A percentile compares a stretch with the other conserved stretches of the same genome.
phyloP scores from a whole-genome alignment of 2,113 vertebrate genomes.

The Alouatta palliata region DNA sequence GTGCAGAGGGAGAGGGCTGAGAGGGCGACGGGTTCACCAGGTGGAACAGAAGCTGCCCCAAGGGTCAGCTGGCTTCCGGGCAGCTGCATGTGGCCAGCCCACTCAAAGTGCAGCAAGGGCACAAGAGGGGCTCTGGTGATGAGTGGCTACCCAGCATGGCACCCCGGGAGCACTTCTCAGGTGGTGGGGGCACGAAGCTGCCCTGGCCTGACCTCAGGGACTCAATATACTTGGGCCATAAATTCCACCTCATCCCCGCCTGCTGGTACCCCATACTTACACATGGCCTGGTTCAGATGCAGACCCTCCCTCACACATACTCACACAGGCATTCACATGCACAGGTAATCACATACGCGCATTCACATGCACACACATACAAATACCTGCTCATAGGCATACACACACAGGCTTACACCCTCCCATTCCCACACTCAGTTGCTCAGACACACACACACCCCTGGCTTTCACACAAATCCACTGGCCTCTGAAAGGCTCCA shows the following conservation, averaged over 20 bases:
- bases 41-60: neutral
- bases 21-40: fast-evolving
- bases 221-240: neutral
- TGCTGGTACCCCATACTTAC: neutral
- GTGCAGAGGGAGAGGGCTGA: neutral
- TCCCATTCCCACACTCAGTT: neutral
- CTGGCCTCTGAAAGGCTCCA: neutral
- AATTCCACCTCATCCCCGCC: neutral
- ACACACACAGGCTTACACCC: neutral
- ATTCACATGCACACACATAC: no score
- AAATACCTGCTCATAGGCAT: neutral
- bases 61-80: neutral
- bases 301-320: neutral
- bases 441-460: neutral
- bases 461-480: neutral
- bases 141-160: fast-evolving
- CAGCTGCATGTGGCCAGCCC: neutral
- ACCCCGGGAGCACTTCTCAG: fast-evolving
- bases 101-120: neutral
- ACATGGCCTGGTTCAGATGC: neutral
- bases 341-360: no score
- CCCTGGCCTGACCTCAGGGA: neutral
- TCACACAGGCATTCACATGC: neutral
- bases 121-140: neutral
- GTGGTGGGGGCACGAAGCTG: neutral